These are phyloP conservation scores for Andrena haemorrhoa DNA, from an alignment of 2,888 invertebrate species.

Conservation along the genomic window DNA sequence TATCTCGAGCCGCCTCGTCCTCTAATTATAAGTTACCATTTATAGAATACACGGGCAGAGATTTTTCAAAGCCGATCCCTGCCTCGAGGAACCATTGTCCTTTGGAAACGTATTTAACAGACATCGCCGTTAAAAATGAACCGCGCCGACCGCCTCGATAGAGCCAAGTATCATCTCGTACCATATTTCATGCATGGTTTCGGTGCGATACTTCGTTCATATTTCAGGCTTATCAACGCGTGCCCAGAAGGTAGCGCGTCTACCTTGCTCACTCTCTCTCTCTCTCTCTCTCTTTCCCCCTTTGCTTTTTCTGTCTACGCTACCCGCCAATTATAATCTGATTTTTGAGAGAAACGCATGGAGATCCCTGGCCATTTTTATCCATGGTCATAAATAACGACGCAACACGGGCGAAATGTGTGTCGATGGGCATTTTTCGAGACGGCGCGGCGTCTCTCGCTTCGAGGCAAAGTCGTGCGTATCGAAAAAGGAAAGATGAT, in stretches of 20 bases:
- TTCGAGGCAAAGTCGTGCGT: conserved; percentile 16
- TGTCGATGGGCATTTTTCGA: conserved; percentile 60
- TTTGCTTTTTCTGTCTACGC: not conserved
- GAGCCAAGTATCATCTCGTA: conserved; percentile 32
- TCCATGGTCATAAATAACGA: conserved; percentile 50
- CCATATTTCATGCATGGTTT: conserved; percentile 51
- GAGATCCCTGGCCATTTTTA: conserved; percentile 32
- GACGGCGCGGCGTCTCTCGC: conserved; percentile 37
- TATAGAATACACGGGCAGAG: conserved; percentile 30
- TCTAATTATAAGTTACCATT: conserved; percentile 60
- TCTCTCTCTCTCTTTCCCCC: not conserved
- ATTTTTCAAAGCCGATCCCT: conserved; percentile 37
- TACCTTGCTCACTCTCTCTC: not conserved
- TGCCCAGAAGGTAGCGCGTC: conserved; percentile 46
- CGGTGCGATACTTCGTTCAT: conserved; percentile 45
- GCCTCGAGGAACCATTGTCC: conserved; percentile 63
- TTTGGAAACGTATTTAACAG: conserved; percentile 33
- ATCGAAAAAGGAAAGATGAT: conserved; percentile 26
- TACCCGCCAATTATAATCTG: conserved; percentile 56
- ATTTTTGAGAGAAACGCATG: conserved; percentile 33
- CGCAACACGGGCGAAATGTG: conserved; percentile 47
- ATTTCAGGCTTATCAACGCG: conserved; percentile 59
- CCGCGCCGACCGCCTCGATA: conserved; percentile 23
- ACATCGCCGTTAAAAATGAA: conserved; percentile 21
- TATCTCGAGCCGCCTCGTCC: conserved; percentile 50